phyloP scores from a whole-genome alignment of 2,113 vertebrate genomes.

The Herpetotheres cachinnans region DNA sequence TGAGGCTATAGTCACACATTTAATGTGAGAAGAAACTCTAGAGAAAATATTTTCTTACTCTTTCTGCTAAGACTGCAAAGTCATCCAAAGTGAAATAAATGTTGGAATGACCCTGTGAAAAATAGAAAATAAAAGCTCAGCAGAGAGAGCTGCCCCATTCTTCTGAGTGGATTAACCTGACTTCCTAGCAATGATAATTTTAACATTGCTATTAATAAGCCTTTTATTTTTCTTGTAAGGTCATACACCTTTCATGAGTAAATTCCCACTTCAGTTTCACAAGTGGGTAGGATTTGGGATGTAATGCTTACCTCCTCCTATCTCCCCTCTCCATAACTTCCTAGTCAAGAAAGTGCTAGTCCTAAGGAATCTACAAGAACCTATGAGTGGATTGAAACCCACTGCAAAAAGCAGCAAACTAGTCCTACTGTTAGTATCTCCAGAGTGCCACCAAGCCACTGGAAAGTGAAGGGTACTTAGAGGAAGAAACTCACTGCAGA shows the following conservation, averaged over 20 bases:
- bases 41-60: not conserved
- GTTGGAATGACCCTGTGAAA: not conserved
- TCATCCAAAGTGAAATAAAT: not conserved
- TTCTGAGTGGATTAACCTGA: not conserved
- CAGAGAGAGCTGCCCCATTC: not conserved
- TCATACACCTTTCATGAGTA: not conserved
- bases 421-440: not conserved
- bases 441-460: not conserved
- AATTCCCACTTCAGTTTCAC: not conserved
- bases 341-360: not conserved
- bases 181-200: not conserved
- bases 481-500: not conserved
- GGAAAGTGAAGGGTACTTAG: not conserved
- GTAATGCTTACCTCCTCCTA: not conserved
- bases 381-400: not conserved
- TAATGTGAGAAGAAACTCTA: not conserved
- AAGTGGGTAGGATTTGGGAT: not conserved
- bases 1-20: not conserved
- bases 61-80: not conserved
- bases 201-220: not conserved
- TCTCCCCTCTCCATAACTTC: not conserved
- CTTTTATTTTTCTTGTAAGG: not conserved
- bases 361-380: not conserved
- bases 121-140: not conserved
- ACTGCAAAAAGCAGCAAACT: not conserved